phyloP scores from a whole-genome alignment of 2,888 invertebrate genomes.

The Apoda limacodes region DNA sequence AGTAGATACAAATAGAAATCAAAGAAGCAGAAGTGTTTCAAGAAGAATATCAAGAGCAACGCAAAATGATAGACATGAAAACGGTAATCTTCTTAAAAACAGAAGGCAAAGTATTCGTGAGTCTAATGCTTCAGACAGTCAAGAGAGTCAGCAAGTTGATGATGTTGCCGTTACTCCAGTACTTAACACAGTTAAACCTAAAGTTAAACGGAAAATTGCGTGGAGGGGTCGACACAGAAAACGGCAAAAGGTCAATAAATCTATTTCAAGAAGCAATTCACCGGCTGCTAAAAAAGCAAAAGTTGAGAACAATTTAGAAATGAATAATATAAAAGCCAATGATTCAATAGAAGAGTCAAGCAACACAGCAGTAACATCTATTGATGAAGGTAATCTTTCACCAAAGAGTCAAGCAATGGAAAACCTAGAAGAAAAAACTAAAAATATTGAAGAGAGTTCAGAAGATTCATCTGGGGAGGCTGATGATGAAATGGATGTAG shows the following conservation, averaged over 20 bases:
- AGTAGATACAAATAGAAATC: slow-evolving; percentile 38
- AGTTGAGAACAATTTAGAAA: slow-evolving; percentile 28
- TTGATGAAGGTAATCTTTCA: slow-evolving; percentile 21
- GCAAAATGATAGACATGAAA: slow-evolving; percentile 32
- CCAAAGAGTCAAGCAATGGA: slow-evolving; percentile 29
- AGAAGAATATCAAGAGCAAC: slow-evolving; percentile 40
- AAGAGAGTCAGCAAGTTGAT: slow-evolving; percentile 44
- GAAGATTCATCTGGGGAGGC: slow-evolving; percentile 76
- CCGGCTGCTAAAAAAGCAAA: slow-evolving; percentile 47
- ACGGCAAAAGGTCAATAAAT: slow-evolving; percentile 35
- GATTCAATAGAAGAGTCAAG: slow-evolving; percentile 36
- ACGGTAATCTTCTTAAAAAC: slow-evolving; percentile 25
- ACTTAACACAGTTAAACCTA: slow-evolving; percentile 30
- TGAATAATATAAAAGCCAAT: slow-evolving; percentile 37
- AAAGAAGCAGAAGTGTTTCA: slow-evolving; percentile 50
- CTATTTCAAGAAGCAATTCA: slow-evolving; percentile 25
- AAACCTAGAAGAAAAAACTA: slow-evolving; percentile 36
- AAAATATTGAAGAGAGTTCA: slow-evolving; percentile 60
- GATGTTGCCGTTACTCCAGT: slow-evolving; percentile 30
- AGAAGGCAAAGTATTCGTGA: slow-evolving; percentile 41
- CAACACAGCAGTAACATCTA: slow-evolving; percentile 10
- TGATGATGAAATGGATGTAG: slow-evolving; percentile 76
- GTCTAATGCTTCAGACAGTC: slow-evolving; percentile 50
- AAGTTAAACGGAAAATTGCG: slow-evolving; percentile 56
- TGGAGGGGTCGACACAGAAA: slow-evolving; percentile 63